A percentile compares a stretch with the other conserved stretches of the same genome.
These are phyloP conservation scores for Dendrolimus kikuchii DNA, from an alignment of 1,140 invertebrate genomes.

Conservation along the genomic window DNA sequence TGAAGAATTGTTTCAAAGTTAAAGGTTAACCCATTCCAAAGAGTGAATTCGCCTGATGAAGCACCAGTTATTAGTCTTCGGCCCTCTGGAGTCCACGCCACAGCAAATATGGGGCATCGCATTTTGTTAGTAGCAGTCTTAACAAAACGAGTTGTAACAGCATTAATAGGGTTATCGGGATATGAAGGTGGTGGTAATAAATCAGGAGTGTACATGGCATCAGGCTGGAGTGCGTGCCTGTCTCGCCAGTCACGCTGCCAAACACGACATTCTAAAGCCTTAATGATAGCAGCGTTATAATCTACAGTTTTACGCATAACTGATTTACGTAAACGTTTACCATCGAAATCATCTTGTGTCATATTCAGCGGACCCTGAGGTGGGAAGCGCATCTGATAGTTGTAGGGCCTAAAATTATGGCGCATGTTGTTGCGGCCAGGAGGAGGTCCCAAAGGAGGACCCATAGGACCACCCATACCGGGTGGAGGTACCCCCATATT, in stretches of 20 bases:
- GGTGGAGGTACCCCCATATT: slow-evolving; percentile 64
- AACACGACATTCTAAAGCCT: slow-evolving; percentile 90
- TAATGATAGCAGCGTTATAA: slow-evolving; percentile 97
- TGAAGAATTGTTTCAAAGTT: slow-evolving; percentile 99
- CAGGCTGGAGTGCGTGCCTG: slow-evolving; percentile 89
- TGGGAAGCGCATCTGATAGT: slow-evolving; percentile 71
- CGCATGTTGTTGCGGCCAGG: slow-evolving; percentile 57
- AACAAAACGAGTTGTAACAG: slow-evolving; percentile 96
- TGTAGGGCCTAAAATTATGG: slow-evolving; percentile 71
- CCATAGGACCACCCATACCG: background rate
- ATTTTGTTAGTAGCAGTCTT: slow-evolving; percentile 99
- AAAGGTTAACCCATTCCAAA: slow-evolving; percentile 99
- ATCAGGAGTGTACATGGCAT: slow-evolving; percentile 91
- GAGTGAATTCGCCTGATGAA: slow-evolving; percentile 98
- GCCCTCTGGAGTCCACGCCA: slow-evolving; percentile 99
- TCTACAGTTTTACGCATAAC: slow-evolving; percentile 98
- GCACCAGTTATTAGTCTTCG: slow-evolving; percentile 97
- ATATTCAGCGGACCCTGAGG: slow-evolving; percentile 75
- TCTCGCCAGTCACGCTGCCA: slow-evolving; percentile 96
- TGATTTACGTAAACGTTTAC: slow-evolving; percentile 95
- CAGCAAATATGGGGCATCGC: slow-evolving; percentile 98
- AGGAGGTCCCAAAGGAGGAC: slow-evolving; percentile 8
- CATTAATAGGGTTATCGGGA: slow-evolving; percentile 96
- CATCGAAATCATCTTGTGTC: slow-evolving; percentile 93
- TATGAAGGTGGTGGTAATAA: slow-evolving; percentile 91